Conservation (phyloP, 2,888 invertebrate species). For the Eueremaeus valkanovi region DNA sequence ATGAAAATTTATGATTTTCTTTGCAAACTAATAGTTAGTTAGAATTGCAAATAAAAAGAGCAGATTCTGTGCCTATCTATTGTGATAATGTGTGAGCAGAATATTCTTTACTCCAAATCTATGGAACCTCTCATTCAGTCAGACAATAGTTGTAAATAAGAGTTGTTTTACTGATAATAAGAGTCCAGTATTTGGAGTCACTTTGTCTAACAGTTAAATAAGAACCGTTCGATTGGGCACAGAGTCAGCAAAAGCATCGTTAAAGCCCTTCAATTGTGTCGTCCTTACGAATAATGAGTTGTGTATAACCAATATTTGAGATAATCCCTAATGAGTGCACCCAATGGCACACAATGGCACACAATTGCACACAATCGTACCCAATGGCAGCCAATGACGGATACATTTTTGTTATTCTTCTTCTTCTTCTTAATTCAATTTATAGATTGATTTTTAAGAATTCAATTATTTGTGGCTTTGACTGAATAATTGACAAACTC, state of each 20-base stretch:
- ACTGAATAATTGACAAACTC: too few relatives aligned
- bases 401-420: too few relatives aligned
- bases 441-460: too few relatives aligned
- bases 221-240: not conserved
- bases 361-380: too few relatives aligned
- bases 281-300: not conserved
- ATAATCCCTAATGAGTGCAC: not conserved
- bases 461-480: too few relatives aligned
- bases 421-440: too few relatives aligned
- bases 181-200: not conserved
- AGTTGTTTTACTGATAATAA: not conserved
- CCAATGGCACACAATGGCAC: not conserved
- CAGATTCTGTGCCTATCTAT: too few relatives aligned
- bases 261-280: not conserved
- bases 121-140: not conserved
- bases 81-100: not conserved
- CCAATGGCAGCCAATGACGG: too few relatives aligned
- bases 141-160: not conserved
- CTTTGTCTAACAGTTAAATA: not conserved
- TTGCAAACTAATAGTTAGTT: not conserved
- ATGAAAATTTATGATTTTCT: not conserved
- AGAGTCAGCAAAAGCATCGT: not conserved
- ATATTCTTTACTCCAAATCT: too few relatives aligned
- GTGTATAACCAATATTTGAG: not conserved
- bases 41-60: not conserved